Percentiles rank a stretch among this genome's conserved stretches.
These are phyloP conservation scores for Muscicapa striata DNA, from an alignment of 2,797 vertebrate genomes.

Conservation along the genomic window DNA sequence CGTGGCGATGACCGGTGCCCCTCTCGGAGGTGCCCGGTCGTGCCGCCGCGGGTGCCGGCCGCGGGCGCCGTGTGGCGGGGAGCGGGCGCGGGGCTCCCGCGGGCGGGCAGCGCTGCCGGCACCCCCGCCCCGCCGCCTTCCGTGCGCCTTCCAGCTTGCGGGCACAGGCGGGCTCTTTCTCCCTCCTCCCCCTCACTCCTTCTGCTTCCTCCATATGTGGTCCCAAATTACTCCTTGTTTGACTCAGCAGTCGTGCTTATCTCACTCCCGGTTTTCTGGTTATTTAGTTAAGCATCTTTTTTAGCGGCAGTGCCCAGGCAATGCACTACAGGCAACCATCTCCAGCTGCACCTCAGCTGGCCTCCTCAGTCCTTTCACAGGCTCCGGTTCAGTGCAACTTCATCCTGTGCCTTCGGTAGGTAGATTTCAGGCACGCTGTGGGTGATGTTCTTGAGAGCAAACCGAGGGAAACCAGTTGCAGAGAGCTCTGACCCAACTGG, in stretches of 20 bases:
- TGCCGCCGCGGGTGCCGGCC: background rate
- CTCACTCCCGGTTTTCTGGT: background rate
- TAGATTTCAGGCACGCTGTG: background rate
- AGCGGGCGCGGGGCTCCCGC: background rate
- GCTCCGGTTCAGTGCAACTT: background rate
- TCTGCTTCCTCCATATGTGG: slow-evolving; percentile 50
- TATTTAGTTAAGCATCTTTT: slow-evolving; percentile 24
- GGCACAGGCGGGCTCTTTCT: background rate
- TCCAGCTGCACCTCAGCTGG: background rate
- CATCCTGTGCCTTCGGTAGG: background rate
- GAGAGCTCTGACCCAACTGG: background rate
- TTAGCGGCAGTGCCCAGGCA: background rate
- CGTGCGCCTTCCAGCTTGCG: background rate
- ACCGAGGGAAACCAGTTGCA: background rate
- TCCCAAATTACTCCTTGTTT: slow-evolving; percentile 33
- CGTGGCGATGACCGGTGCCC: background rate
- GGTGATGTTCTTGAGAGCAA: background rate
- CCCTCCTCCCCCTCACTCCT: slow-evolving; percentile 45
- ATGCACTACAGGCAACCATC: background rate
- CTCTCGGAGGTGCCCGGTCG: background rate
- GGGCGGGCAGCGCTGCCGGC: background rate
- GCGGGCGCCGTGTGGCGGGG: background rate
- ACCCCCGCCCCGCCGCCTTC: background rate
- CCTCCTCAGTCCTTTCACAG: background rate
- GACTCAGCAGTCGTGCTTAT: slow-evolving; percentile 43